Base-by-base conservation (phyloP, 2,113 vertebrate genomes). In the Eurypyga helias region DNA sequence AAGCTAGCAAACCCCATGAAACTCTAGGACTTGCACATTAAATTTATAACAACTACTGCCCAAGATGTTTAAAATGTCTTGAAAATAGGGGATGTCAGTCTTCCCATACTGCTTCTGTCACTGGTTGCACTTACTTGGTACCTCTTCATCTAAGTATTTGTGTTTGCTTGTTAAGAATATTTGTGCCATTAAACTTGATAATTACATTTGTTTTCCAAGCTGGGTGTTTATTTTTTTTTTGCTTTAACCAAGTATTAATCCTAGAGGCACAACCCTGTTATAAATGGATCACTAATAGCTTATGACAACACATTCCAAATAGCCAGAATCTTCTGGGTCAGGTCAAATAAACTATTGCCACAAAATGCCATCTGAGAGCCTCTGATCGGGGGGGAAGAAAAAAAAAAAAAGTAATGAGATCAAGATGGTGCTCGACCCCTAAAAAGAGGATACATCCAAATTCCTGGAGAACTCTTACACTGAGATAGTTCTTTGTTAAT, bases 331-430 rank as follows among this genome's bases (percentile, higher is more conserved):
- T 91, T 87, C 46, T 95, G 54, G 92, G 95, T 93, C 82, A 54
- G 95, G 93, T 96, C 92, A 97, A 96, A 95, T 83, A 96, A 96
- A 96, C 91, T 93, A 89, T 45, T 96, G 84, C 58, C 73, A 95
- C 87, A 95, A 91, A 90, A 72, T 77, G 58, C 71, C 90, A 91
- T 60, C 75, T 64, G 79, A 95, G 88, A 88, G 49, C 23, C 82
- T 80, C 75, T 73, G 84, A 93, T 73, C 57, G 62, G 20, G n/a
- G 9, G n/a, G 41, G 41, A 41, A 41, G 46, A 49, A 6, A 90
- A 78, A 88, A 85, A 81, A 73, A 49, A 16, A 45, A 38, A 5
- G 12, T 90, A 96, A 95, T 78, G 78, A 94, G 71, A 92, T 88
- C 93, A 96, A 96, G 93, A 94, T 96, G 93, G 61, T 80, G 21